phyloP scores from a whole-genome alignment of 1,140 invertebrate species.

The Scaptomyza montana region DNA sequence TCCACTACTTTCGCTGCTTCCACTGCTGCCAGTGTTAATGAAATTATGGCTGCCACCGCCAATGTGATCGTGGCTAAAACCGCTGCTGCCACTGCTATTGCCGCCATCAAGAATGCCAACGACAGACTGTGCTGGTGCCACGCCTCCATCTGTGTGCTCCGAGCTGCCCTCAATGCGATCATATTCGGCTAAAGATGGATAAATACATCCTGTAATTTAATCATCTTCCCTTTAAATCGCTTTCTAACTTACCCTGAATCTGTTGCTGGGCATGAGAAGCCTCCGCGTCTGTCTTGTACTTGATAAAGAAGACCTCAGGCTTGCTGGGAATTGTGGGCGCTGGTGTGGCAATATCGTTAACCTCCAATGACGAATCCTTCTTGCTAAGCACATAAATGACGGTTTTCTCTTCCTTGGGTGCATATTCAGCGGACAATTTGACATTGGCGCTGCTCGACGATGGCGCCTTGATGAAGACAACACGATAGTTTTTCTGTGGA shows the following conservation, averaged over 20 bases:
- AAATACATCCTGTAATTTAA: too few species aligned
- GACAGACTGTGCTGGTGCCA: slow-evolving; percentile 75
- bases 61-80: neutral
- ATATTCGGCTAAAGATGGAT: slow-evolving; percentile 60
- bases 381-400: slow-evolving; percentile 93
- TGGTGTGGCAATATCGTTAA: slow-evolving; percentile 88
- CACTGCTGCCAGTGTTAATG: slow-evolving; percentile 10
- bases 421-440: slow-evolving; percentile 76
- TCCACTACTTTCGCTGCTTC: slow-evolving; percentile 20
- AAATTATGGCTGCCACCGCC: slow-evolving; percentile 11
- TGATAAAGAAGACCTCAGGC: slow-evolving; percentile 90
- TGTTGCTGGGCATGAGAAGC: slow-evolving; percentile 77
- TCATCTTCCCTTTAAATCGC: neutral
- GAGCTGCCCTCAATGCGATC: slow-evolving; percentile 76
- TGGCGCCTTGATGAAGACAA: slow-evolving; percentile 94
- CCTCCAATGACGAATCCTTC: slow-evolving; percentile 87
- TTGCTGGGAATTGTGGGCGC: slow-evolving; percentile 89
- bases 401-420: slow-evolving; percentile 90
- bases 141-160: slow-evolving; percentile 74
- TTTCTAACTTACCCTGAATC: slow-evolving; percentile 71
- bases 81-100: slow-evolving; percentile 14
- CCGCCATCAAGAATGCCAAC: slow-evolving; percentile 75
- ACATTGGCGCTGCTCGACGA: slow-evolving; percentile 87
- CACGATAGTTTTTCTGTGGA: slow-evolving; percentile 92
- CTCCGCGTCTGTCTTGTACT: slow-evolving; percentile 88